phyloP scores from a whole-genome alignment of 2,113 vertebrate species.

The Solenodon paradoxus region DNA sequence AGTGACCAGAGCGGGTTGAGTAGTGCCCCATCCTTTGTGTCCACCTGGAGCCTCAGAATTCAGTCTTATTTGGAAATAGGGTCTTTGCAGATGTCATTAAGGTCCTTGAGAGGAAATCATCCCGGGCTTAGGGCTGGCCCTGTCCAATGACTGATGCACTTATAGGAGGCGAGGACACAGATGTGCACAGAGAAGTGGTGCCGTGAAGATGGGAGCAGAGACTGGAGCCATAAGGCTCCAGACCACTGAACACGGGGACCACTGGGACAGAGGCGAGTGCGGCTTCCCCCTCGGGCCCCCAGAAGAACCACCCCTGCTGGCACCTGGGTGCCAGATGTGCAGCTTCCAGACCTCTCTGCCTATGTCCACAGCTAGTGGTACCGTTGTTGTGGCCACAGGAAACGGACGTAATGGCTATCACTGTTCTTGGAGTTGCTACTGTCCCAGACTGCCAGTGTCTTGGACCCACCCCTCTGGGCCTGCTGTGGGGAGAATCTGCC shows the following conservation, averaged over 20 bases:
- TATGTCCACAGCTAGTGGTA: no score
- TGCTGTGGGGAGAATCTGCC: neutral
- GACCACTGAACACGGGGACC: neutral
- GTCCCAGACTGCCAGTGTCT: neutral
- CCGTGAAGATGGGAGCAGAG: neutral
- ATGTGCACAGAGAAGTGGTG: neutral
- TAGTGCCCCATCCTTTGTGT: neutral
- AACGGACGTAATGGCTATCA: neutral
- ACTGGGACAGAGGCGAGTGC: neutral
- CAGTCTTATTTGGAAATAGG: neutral
- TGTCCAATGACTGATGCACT: neutral
- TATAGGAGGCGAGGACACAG: neutral
- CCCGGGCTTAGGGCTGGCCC: neutral
- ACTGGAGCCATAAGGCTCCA: rapidly evolving
- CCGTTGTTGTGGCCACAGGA: no score
- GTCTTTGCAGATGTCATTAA: neutral
- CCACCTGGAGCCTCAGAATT: neutral
- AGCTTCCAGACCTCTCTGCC: neutral
- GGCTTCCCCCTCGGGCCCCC: neutral
- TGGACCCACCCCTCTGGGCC: neutral
- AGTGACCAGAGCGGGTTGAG: rapidly evolving
- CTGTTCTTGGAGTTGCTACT: rapidly evolving
- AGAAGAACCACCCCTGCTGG: neutral
- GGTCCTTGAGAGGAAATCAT: neutral
- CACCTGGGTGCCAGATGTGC: neutral